A percentile compares a stretch with the other conserved stretches of the same genome.
Evolutionary conservation across 2,888 invertebrate species (phyloP).

Genomic region (Laothoe populi): DNA sequence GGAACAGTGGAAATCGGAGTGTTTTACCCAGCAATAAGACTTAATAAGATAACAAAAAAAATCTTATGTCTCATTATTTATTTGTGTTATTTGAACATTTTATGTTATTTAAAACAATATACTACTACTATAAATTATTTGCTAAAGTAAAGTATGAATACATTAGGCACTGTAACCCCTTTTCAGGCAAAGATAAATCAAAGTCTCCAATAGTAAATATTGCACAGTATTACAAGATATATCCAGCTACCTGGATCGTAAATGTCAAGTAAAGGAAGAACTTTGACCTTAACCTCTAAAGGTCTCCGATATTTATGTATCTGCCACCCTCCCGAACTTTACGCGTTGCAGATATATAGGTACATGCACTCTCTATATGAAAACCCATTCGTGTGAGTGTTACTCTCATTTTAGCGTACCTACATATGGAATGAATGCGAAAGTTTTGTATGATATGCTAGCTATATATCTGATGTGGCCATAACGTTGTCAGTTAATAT

Average conservation of each 20-base stretch:
- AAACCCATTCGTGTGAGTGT: neutral
- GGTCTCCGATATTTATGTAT: slow-evolving; percentile 33
- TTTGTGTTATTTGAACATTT: too few relatives aligned
- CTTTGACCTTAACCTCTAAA: slow-evolving; percentile 41
- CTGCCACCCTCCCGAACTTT: slow-evolving; percentile 25
- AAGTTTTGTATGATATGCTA: neutral
- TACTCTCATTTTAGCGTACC: neutral
- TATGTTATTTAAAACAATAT: too few relatives aligned
- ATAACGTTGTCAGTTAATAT: too few relatives aligned
- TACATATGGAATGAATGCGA: neutral
- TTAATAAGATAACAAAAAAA: too few relatives aligned
- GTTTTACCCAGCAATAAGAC: too few relatives aligned
- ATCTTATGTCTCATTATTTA: too few relatives aligned
- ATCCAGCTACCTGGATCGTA: slow-evolving; percentile 30
- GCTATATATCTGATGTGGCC: too few relatives aligned
- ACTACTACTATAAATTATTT: neutral
- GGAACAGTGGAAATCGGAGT: too few relatives aligned
- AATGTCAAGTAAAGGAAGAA: slow-evolving; percentile 39
- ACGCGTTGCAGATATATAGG: slow-evolving; percentile 26
- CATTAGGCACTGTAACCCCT: neutral
- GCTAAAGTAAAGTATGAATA: neutral
- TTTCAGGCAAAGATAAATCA: slow-evolving; percentile 26
- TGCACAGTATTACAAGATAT: slow-evolving; percentile 9
- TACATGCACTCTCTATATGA: slow-evolving; percentile 13
- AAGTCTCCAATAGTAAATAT: slow-evolving; percentile 18